Evolutionary conservation across 2,113 vertebrate species (phyloP), one percentile per base, ranked within the genome.

Genomic region (Podiceps cristatus): DNA sequence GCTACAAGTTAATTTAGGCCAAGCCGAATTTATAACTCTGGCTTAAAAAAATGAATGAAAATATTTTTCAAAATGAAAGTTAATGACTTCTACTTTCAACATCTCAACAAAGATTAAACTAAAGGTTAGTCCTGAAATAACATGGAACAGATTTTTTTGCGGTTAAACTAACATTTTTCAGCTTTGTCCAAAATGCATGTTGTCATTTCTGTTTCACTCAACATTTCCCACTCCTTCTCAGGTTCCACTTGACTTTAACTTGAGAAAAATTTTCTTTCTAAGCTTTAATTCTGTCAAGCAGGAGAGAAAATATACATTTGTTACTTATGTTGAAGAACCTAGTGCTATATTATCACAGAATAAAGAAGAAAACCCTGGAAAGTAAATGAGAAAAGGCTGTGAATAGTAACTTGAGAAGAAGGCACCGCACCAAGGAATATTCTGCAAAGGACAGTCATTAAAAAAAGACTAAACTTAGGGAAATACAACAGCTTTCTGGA

Each of bases 271-370:
- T 58, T 85, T 71, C 50, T 90, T 91, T 81, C 68, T 42, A 42
- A 71, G 25, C 28, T 77, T 87, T 58, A 71, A 55, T 81, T 90
- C 55, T 67, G 47, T 27, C 24, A 97, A 25, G 64, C 14, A 87
- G 64, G 44, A 97, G 63, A 80, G 47, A 96, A 86, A 96, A 96
- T 77, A 87, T 3, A 84, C 13, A 72, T 64, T 91, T 89, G 47
- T 75, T 82, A 89, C 40, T 72, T 60, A 67, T 60, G 40, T 19
- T 67, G 53, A 91, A 80, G 79, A 93, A 71, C 31, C 20, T 64
- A 42, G 37, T 23, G 50, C 52, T 94, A 15, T n/a, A 28, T 55
- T 78, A 78, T 60, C 28, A 78, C 28, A 52, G 55, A 74, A 81
- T 49, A 78, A 89, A 85, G 35, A 6, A 63, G 20, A 85, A 94